These are phyloP conservation scores for Thryonomys swinderianus DNA, from an alignment of 2,113 vertebrate genomes.

Conservation along the genomic window DNA sequence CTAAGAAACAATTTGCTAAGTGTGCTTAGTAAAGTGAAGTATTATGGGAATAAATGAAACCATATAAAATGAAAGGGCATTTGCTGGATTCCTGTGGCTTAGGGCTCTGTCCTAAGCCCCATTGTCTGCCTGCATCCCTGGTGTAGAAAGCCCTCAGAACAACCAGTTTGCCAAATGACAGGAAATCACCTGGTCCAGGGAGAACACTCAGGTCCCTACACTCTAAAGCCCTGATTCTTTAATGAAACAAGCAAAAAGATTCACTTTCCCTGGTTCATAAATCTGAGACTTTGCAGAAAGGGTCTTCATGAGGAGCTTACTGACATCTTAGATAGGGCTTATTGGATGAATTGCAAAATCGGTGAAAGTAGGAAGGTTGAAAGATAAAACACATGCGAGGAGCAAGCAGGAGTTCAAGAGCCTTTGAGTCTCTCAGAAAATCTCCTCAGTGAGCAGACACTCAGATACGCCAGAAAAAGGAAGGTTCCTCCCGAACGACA, in stretches of 20 bases:
- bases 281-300: background rate
- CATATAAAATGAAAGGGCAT: background rate
- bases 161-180: background rate
- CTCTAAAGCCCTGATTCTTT: background rate
- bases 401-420: background rate
- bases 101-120: background rate
- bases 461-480: background rate
- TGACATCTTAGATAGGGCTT: background rate
- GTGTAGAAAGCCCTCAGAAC: constrained; percentile 9
- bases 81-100: background rate
- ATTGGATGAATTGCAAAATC: background rate
- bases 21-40: constrained; percentile 26
- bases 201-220: background rate
- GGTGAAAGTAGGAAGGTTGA: background rate
- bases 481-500: background rate
- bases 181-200: background rate
- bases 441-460: background rate
- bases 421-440: background rate
- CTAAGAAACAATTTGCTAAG: background rate
- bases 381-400: background rate
- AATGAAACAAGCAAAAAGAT: background rate
- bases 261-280: constrained; percentile 9
- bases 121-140: background rate
- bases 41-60: constrained; percentile 10
- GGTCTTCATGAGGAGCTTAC: background rate